These are phyloP conservation scores for Huso huso DNA, from an alignment of 2,797 vertebrate genomes.

Conservation along the genomic window DNA sequence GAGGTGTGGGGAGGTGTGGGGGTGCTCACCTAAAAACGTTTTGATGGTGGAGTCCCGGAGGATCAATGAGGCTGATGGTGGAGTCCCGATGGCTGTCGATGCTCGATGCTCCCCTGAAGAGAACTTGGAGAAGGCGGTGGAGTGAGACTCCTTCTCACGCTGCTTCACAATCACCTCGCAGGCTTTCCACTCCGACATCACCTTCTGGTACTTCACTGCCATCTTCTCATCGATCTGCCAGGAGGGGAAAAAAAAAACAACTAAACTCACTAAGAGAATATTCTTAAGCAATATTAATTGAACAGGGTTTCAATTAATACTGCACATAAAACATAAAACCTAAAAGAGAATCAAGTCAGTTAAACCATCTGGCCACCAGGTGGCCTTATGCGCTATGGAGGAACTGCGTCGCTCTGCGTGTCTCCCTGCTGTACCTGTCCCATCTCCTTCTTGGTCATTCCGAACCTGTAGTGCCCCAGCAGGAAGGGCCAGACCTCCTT, in stretches of 20 bases:
- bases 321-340: too few species aligned
- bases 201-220: conserved; percentile 76
- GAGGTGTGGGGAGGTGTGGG: too few species aligned
- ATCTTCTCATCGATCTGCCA: conserved; percentile 75
- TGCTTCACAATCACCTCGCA: conserved; percentile 85
- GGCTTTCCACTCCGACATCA: conserved; percentile 91
- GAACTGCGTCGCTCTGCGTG: background rate
- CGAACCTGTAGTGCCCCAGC: conserved; percentile 93
- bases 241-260: background rate
- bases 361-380: background rate
- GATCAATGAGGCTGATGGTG: conserved; percentile 91
- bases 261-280: background rate
- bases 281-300: too few species aligned
- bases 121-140: conserved; percentile 78
- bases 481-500: conserved; percentile 96
- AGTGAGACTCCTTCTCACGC: conserved; percentile 85
- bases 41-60: too few species aligned
- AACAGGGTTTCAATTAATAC: too few species aligned
- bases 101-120: conserved; percentile 95
- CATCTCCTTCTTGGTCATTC: conserved; percentile 91
- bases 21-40: too few species aligned
- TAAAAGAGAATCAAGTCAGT: too few species aligned
- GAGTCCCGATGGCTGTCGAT: conserved; percentile 95
- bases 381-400: background rate
- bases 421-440: conserved; percentile 56